Evolutionary conservation across 1,140 invertebrate genomes (phyloP).

Genomic region (Cataglyphis hispanica): DNA sequence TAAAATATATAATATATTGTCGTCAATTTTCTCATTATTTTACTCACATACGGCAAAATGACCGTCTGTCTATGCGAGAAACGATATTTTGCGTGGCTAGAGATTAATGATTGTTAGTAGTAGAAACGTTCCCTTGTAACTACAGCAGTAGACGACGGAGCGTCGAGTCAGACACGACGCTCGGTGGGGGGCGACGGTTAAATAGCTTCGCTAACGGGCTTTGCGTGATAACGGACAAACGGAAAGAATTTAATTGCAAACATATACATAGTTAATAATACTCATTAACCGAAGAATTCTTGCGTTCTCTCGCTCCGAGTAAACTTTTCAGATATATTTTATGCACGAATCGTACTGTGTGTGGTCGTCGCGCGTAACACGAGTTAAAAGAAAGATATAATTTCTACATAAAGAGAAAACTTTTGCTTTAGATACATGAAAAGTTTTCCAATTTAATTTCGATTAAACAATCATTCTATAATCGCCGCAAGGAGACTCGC

Average conservation of each 20-base stretch:
- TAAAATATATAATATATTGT: background rate
- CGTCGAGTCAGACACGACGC: conserved; percentile 25
- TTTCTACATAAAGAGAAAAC: background rate
- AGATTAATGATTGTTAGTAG: conserved; percentile 37
- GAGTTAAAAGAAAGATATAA: background rate
- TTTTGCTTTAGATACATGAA: background rate
- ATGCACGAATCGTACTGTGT: background rate
- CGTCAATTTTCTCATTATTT: background rate
- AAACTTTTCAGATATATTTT: conserved; percentile 20
- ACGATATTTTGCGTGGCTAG: background rate
- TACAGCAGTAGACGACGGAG: conserved; percentile 47
- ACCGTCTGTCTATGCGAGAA: background rate
- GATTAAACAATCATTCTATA: conserved; percentile 1
- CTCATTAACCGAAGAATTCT: background rate
- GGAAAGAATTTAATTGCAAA: conserved; percentile 54
- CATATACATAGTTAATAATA: conserved; percentile 1
- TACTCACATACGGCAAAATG: background rate
- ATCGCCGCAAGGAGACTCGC: conserved; percentile 2
- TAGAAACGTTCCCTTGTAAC: background rate
- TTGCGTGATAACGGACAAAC: conserved; percentile 52
- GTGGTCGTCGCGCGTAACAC: background rate
- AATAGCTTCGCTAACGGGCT: conserved; percentile 12
- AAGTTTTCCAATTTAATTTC: background rate
- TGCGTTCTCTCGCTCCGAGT: background rate
- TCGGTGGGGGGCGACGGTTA: conserved; percentile 13